Evolutionary conservation across 2,888 invertebrate genomes (phyloP), one percentile per base, ranked within the genome.

Genomic region (Meta bourneti): DNA sequence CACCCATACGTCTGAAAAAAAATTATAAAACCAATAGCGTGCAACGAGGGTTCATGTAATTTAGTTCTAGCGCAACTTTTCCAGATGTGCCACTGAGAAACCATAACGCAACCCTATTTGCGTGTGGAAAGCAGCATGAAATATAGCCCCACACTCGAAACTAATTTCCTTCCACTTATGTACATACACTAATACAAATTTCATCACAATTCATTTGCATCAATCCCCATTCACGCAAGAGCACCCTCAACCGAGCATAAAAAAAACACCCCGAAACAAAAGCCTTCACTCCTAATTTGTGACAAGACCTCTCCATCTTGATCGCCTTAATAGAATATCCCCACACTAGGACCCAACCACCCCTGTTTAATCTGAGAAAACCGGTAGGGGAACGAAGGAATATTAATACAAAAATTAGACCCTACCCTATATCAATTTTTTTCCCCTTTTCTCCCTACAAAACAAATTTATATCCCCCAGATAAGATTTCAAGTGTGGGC

Each of bases 401-500:
- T 61, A 75, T 81, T 86, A 86, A 86, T 86, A 79, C 69, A 81
- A 81, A 88, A 88, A 88, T 88, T 88, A 88, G 80, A 52, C 16
- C 48, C 78, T 49, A 72, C 54, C n/a, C 6, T 72, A 61, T 34
- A 34, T 69, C 20, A 13, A 48, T 34, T 70, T 81, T n/a, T 81
- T 83, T 83, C 52, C 72, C 72, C n/a, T 83, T 20, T 72, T 61
- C 34, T 52, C 61, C 61, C 48, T n/a, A 49, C 49, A 48, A 74
- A 80, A 88, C 87, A 88, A 72, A 88, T 80, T 75, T 83, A 74
- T 72, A 84, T 75, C 49, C 54, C 34, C 51, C n/a, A 8, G 61
- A 69, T 81, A 88, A 81, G 81, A 88, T 74, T 71, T 84, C 75
- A 61, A 71, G 52, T 7, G 51, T 4, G 11, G 61, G 7, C 75